Conservation (phyloP, 1,140 invertebrate species). For the Maconellicoccus hirsutus region DNA sequence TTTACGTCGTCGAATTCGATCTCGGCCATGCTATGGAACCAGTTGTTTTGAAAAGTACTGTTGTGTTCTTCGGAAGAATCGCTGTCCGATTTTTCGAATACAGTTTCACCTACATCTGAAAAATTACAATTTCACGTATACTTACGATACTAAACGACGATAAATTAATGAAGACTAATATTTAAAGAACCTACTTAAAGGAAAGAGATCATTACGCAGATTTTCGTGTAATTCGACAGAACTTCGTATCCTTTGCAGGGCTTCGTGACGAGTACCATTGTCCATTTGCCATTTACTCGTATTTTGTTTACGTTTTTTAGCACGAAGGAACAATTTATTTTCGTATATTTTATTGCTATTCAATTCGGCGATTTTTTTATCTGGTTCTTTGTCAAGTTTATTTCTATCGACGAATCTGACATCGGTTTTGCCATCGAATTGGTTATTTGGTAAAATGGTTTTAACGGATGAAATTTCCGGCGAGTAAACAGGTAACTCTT, state of each 20-base stretch:
- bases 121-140: background rate
- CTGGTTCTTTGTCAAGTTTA: background rate
- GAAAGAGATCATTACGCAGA: constrained; percentile 12
- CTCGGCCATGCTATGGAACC: constrained; percentile 6
- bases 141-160: no score
- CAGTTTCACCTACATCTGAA: constrained; percentile 19
- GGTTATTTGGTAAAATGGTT: background rate
- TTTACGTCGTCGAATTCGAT: constrained; percentile 11
- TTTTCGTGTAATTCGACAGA: background rate
- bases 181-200: constrained; percentile 17
- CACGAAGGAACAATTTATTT: constrained; percentile 9
- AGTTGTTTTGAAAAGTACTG: constrained; percentile 15
- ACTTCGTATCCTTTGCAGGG: constrained; percentile 10
- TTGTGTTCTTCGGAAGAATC: constrained; percentile 5
- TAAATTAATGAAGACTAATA: no score
- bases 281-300: constrained; percentile 7
- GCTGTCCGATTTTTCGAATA: constrained; percentile 11
- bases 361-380: background rate
- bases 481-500: background rate
- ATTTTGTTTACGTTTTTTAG: constrained; percentile 1
- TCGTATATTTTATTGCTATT: background rate
- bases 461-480: background rate
- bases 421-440: background rate
- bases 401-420: background rate
- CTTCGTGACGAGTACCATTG: background rate